A percentile compares a stretch with the other conserved stretches of the same genome.
phyloP scores from a whole-genome alignment of 2,888 invertebrate species.

The Lasioglossum oenotherae region DNA sequence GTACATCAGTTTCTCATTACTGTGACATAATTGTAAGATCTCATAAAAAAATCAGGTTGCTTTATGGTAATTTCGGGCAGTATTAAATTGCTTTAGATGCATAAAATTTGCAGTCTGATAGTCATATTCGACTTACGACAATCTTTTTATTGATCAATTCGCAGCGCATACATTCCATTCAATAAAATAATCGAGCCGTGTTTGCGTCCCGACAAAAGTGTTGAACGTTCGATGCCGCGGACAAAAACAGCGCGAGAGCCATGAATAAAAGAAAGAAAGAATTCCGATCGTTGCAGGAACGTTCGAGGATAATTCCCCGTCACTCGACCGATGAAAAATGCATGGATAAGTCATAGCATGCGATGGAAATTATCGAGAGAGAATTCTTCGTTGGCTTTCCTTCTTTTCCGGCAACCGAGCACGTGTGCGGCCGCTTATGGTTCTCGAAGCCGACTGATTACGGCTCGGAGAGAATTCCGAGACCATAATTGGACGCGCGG shows the following conservation, averaged over 20 bases:
- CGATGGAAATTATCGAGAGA: not conserved
- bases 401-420: not conserved
- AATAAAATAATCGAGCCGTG: not conserved
- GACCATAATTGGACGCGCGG: not conserved
- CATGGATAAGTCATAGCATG: not conserved
- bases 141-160: not conserved
- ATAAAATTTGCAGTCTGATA: too few species aligned
- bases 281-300: not conserved
- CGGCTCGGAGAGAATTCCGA: not conserved
- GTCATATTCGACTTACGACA: too few species aligned
- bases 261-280: not conserved
- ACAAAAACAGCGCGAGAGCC: not conserved
- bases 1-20: too few species aligned
- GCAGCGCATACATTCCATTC: not conserved
- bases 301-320: not conserved
- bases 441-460: not conserved
- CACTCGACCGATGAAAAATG: slow-evolving; percentile 1
- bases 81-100: too few species aligned
- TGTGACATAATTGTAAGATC: too few species aligned
- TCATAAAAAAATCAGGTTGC: too few species aligned
- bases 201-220: not conserved
- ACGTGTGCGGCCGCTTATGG: not conserved
- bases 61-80: too few species aligned
- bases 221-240: not conserved
- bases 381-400: not conserved